Percentiles rank a stretch among this genome's conserved stretches.
Conservation (phyloP, 2,888 invertebrate species). For the Ichneumoninae sp. region DNA sequence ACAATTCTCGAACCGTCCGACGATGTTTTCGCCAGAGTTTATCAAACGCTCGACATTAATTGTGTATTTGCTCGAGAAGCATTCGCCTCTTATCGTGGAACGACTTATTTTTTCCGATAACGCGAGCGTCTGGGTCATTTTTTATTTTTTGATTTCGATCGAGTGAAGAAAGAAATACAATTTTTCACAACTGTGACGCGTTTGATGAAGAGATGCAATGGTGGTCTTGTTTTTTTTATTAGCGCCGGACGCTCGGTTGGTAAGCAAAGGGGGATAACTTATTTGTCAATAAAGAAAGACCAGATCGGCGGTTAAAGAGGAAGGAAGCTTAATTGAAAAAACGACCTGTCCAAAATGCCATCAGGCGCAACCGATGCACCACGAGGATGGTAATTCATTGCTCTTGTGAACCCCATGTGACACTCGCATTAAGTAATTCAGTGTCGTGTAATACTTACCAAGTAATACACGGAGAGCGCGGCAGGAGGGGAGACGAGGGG, state of each 20-base stretch:
- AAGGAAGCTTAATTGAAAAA: slow-evolving; percentile 77
- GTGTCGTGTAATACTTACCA: slow-evolving; percentile 71
- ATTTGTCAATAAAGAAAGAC: slow-evolving; percentile 33
- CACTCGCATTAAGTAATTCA: slow-evolving; percentile 80
- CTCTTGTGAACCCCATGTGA: slow-evolving; percentile 69
- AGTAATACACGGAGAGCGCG: slow-evolving; percentile 46
- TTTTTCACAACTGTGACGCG: not conserved
- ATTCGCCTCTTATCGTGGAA: not conserved
- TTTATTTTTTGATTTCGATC: slow-evolving; percentile 9
- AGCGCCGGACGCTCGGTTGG: not conserved
- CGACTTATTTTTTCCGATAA: slow-evolving; percentile 20
- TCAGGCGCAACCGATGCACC: slow-evolving; percentile 72
- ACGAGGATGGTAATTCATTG: slow-evolving; percentile 73
- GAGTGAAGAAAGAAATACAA: not conserved
- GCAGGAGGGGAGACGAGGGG: slow-evolving; percentile 68
- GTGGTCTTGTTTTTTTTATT: not conserved
- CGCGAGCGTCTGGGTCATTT: not conserved
- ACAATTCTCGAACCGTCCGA: slow-evolving; percentile 27
- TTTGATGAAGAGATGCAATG: not conserved
- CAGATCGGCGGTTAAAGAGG: slow-evolving; percentile 66
- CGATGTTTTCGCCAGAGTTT: slow-evolving; percentile 51
- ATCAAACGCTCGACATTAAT: slow-evolving; percentile 53
- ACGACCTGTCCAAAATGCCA: slow-evolving; percentile 77
- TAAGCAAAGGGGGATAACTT: not conserved
- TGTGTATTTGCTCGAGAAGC: slow-evolving; percentile 20